Percentiles rank a stretch among this genome's conserved stretches.
These are phyloP conservation scores for Edolisoma coerulescens DNA, from an alignment of 2,113 vertebrate genomes.

Conservation along the genomic window DNA sequence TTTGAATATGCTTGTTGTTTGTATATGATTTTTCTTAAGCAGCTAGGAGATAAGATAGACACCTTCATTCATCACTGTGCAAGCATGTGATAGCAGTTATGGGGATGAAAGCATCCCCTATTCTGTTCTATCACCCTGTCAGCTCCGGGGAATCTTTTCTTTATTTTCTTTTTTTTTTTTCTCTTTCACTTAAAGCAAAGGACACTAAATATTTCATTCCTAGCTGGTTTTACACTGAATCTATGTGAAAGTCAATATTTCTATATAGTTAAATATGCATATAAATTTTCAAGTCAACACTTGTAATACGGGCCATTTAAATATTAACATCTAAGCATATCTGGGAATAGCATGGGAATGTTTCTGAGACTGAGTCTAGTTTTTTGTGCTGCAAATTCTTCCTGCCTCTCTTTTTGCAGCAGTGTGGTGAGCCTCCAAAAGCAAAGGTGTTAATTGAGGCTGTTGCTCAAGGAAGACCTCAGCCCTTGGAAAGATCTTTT, in stretches of 20 bases:
- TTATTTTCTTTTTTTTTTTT: rapidly evolving
- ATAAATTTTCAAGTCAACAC: not conserved
- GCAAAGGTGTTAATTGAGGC: not conserved
- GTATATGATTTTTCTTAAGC: not conserved
- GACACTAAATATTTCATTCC: not conserved
- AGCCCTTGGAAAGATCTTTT: not conserved
- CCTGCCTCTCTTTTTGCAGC: not conserved
- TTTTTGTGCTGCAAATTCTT: not conserved
- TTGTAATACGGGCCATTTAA: not conserved
- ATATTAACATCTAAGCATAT: not conserved
- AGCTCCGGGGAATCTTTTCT: not conserved
- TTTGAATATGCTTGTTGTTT: not conserved
- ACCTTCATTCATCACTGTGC: not conserved
- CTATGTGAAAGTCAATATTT: not conserved
- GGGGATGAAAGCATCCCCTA: not conserved
- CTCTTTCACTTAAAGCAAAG: not conserved
- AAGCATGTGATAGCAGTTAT: not conserved
- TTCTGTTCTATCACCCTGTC: not conserved
- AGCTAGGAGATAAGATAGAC: not conserved
- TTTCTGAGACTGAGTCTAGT: not conserved
- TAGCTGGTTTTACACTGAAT: not conserved
- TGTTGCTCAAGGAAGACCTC: not conserved
- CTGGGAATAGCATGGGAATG: not conserved
- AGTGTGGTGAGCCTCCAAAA: not conserved
- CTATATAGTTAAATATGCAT: not conserved